Evolutionary conservation across 2,113 vertebrate genomes (phyloP), one percentile per base, ranked within the genome.

Genomic region (Leuciscus idus): DNA sequence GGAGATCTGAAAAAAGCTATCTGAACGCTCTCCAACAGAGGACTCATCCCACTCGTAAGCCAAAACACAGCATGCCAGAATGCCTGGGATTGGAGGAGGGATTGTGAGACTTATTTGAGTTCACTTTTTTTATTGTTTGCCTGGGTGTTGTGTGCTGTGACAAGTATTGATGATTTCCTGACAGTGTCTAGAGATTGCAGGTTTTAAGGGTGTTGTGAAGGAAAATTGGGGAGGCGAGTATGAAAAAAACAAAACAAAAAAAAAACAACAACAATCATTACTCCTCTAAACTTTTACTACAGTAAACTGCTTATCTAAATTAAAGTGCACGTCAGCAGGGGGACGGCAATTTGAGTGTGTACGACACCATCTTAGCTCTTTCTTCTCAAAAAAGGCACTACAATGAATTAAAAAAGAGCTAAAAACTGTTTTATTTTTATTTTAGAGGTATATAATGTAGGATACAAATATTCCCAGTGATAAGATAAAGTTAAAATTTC

Each of bases 141-240:
- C 26, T 74, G 72, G 23, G 23, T 74, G 13, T 26, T 50, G 72
- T 75, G n/a, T 26, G 12, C 72, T 28, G 43, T 50, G 72, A 50
- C 72, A 28, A 50, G 43, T 17, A 50, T 75, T 75, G 43, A 75
- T 75, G 72, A n/a, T 75, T 75, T 75, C 72, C 72, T 75, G 43
- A 48, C 72, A 26, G 72, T 48, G 72, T 74, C 43, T 48, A 12
- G 43, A 74, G 72, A 74, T 74, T 48, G 39, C 23, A 48, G 43
- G 23, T n/a, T 73, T 73, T 46, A 73, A 46, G 70, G 21, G 70
- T 48, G 72, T 28, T 46, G 72, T 13, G 72, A 26, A 75, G 72
- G 72, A 28, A 28, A 43, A 48, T 48, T 11, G 33, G 23, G 26
- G 43, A 75, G 72, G 12, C n/a, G n/a, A 26, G 72, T 48, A 28